phyloP scores from a whole-genome alignment of 2,113 vertebrate genomes.

The Cynocephalus volans region DNA sequence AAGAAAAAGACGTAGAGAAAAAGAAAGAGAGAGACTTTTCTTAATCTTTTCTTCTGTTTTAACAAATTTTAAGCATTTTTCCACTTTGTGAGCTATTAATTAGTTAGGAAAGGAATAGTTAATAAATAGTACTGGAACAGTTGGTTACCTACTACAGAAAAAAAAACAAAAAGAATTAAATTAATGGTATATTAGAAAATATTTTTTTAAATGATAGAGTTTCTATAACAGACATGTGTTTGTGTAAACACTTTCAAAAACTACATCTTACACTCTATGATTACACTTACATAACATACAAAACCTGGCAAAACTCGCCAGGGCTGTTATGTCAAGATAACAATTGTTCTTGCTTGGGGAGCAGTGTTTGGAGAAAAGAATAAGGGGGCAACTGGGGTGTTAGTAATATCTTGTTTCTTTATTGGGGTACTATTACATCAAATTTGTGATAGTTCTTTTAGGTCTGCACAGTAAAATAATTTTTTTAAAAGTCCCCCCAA shows the following conservation, averaged over 20 bases:
- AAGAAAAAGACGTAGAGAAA: not conserved
- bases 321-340: not conserved
- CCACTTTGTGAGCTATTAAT: not conserved
- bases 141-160: not conserved
- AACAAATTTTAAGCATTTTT: not conserved
- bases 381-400: fast-evolving
- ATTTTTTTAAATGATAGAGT: not conserved
- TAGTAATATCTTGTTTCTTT: not conserved
- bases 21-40: not conserved
- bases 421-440: not conserved
- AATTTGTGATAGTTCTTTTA: not conserved
- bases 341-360: not conserved
- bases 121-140: not conserved
- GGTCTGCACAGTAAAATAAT: not conserved
- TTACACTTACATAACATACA: not conserved
- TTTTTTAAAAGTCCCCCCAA: not conserved
- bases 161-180: not conserved
- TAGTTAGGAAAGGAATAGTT: not conserved
- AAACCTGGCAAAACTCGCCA: not conserved
- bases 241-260: not conserved
- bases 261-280: not conserved
- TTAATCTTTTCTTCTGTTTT: not conserved
- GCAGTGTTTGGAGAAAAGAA: not conserved
- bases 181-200: not conserved
- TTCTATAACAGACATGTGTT: not conserved